Base-by-base conservation (phyloP, 2,888 invertebrate species). In the Girardia tigrina region DNA sequence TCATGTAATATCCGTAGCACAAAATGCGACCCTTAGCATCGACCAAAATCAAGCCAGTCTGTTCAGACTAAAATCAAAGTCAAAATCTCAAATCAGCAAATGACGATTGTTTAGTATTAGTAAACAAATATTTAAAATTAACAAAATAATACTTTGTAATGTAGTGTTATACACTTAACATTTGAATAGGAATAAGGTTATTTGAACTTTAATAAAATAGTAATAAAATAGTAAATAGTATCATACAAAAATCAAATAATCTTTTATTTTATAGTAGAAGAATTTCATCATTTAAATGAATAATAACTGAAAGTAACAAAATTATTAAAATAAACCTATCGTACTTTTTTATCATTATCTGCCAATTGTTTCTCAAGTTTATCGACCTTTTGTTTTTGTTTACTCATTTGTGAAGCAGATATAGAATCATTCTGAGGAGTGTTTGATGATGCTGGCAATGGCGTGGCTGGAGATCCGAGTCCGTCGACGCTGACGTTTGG, bases 341-440 rank as follows among this genome's bases (percentile, higher is more conserved):
- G 8, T 28, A 76, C 76, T 74, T 76, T 76, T 69, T 76, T 76
- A 69, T 76, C 76, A 75, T 76, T 76, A 20, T 76, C 76, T 14
- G 56, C 56, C 16, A 76, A 29, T 69, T 76, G 71, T 29, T 76
- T 76, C 56, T 76, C 76, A 29, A 76, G 42, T 27, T 29, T 42
- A 27, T 76, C 76, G 20, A 76, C 76, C 28, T 76, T 76, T 27
- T 14, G 29, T 20, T 74, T 28, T 27, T 76, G 73, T 26, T 69
- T 74, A 29, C 26, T 26, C 26, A 69, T n/a, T 6, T 74, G 74
- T 26, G 26, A 42, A 26, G 74, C 72, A 28, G 29, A 29, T 29
- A 29, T 28, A n/a, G 29, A 28, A 8, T 29, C 23, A n/a, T 6
- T n/a, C 36, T 42, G 72, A 29, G 72, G n/a, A 42, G 28, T 42